Conservation (phyloP, 37 sponge, comb jelly and placozoan genomes). For the Chondrosia reniformis region DNA sequence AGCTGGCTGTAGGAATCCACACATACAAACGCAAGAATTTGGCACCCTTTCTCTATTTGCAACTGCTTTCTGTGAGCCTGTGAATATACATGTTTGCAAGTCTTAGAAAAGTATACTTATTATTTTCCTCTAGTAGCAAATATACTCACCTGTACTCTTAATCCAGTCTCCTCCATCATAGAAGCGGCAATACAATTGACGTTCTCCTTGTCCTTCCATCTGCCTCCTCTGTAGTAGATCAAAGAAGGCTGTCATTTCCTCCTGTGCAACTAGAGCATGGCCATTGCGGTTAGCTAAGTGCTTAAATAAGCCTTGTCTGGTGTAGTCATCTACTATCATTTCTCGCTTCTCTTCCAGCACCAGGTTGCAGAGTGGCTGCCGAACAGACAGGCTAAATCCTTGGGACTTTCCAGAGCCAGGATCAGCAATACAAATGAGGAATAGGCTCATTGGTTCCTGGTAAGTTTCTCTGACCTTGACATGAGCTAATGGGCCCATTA, state of each 20-base stretch:
- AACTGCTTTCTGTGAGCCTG: background rate
- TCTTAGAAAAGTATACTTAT: background rate
- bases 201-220: background rate
- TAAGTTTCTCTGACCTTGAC: conserved; percentile 4
- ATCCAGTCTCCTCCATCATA: background rate
- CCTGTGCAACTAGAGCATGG: background rate
- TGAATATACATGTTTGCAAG: too few species aligned
- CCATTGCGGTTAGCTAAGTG: background rate
- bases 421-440: conserved; percentile 7
- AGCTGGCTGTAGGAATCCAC: background rate
- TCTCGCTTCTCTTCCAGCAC: background rate
- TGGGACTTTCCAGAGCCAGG: too few species aligned
- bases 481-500: conserved; percentile 12
- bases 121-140: background rate
- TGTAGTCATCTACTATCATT: background rate
- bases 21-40: background rate
- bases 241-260: background rate
- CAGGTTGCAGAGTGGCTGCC: background rate
- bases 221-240: background rate
- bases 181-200: background rate
- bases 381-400: too few species aligned
- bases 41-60: background rate
- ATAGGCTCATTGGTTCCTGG: background rate
- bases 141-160: background rate
- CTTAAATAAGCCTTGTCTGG: background rate